These are phyloP conservation scores for Mus pahari DNA, from an alignment of 2,113 vertebrate genomes.

Conservation along the genomic window DNA sequence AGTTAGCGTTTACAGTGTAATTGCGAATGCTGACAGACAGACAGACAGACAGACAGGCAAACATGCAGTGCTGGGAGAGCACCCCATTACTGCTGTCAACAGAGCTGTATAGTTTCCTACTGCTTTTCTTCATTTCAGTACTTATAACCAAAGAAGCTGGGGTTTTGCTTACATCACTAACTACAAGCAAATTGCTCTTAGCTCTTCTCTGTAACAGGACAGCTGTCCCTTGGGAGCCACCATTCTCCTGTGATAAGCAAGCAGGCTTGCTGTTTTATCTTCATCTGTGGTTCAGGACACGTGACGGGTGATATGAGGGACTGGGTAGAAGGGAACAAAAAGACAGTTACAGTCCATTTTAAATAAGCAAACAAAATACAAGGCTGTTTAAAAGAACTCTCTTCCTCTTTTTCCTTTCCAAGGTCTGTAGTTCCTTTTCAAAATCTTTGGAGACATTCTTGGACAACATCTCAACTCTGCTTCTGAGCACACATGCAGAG, in stretches of 20 bases:
- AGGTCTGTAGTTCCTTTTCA: background rate
- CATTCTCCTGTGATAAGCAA: slow-evolving; percentile 51
- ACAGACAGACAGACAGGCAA: slow-evolving; percentile 20
- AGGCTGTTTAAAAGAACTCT: slow-evolving; percentile 22
- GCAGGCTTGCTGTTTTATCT: slow-evolving; percentile 22
- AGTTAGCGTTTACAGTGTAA: slow-evolving; percentile 45
- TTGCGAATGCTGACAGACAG: slow-evolving; percentile 30
- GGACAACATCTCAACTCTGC: background rate
- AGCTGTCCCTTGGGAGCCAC: slow-evolving; percentile 49
- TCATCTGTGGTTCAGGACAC: background rate
- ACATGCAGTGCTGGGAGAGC: background rate
- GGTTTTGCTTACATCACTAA: slow-evolving; percentile 26
- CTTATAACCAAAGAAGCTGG: background rate
- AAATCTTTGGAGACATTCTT: background rate
- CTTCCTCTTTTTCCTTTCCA: background rate
- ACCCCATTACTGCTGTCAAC: background rate
- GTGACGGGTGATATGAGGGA: background rate
- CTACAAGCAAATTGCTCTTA: slow-evolving; percentile 29
- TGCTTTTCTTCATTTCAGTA: slow-evolving; percentile 45
- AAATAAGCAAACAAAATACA: slow-evolving; percentile 31
- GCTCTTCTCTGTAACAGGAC: slow-evolving; percentile 18
- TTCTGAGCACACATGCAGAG: background rate
- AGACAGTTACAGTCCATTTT: background rate
- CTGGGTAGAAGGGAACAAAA: background rate
- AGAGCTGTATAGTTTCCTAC: background rate